Percentiles rank a stretch among this genome's conserved stretches.
Conservation (phyloP, 2,888 invertebrate species). For the Drosophila buzzatii region DNA sequence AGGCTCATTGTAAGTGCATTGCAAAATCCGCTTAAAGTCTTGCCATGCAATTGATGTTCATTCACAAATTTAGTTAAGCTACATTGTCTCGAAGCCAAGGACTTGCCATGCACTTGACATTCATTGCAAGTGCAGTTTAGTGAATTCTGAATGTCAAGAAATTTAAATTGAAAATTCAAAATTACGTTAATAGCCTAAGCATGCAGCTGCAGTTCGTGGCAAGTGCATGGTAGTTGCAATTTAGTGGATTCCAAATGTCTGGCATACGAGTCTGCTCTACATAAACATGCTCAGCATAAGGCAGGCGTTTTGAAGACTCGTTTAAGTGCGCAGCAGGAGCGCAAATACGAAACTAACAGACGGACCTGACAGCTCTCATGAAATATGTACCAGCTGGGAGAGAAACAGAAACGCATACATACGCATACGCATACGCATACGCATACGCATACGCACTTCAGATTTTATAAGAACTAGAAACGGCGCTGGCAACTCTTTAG, state of each 20-base stretch:
- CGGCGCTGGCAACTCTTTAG: conserved; percentile 63
- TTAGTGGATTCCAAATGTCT: neutral
- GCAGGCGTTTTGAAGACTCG: conserved; percentile 23
- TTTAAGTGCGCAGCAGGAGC: conserved; percentile 15
- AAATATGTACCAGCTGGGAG: conserved; percentile 57
- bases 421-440: no score
- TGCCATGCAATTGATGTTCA: no score
- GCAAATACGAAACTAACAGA: conserved; percentile 68
- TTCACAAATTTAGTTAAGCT: no score
- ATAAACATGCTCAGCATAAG: conserved; percentile 10
- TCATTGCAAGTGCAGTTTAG: neutral
- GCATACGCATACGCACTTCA: no score
- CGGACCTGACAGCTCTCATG: conserved; percentile 72
- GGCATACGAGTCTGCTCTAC: neutral
- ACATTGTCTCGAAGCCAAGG: neutral
- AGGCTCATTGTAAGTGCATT: neutral
- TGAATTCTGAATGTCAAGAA: neutral
- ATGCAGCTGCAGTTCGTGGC: no score
- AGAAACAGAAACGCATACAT: conserved; percentile 1
- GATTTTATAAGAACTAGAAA: conserved; percentile 37
- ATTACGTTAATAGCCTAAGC: no score
- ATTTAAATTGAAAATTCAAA: no score
- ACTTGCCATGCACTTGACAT: neutral
- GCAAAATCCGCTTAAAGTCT: neutral
- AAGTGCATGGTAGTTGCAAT: neutral